phyloP scores from a whole-genome alignment of 2,888 invertebrate genomes.

The Drosophila pseudotakahashii region DNA sequence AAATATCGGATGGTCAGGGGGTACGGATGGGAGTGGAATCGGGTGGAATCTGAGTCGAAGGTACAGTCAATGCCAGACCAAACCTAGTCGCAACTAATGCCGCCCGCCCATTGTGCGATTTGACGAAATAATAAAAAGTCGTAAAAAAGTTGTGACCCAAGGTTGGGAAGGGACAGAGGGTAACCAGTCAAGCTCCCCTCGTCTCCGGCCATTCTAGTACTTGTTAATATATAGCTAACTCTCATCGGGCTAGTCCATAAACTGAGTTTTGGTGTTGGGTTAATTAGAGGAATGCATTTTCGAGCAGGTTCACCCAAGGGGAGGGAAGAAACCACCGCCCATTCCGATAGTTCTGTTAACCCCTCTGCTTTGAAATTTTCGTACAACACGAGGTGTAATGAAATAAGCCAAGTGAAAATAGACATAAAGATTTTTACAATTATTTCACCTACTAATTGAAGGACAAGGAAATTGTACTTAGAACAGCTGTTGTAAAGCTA shows the following conservation, averaged over 20 bases:
- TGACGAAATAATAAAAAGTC: constrained; percentile 75
- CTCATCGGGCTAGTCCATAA: constrained; percentile 42
- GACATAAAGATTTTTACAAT: background rate
- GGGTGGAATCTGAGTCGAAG: constrained; percentile 5
- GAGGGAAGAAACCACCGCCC: constrained; percentile 3
- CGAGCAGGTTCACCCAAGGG: constrained; percentile 6
- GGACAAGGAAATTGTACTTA: background rate
- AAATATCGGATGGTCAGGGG: constrained; percentile 1
- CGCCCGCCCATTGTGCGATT: constrained; percentile 52
- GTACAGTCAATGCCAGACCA: constrained; percentile 36
- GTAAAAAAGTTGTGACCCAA: constrained; percentile 58
- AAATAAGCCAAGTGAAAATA: constrained; percentile 5
- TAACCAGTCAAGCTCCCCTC: constrained; percentile 6
- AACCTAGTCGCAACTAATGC: constrained; percentile 55
- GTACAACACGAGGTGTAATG: background rate
- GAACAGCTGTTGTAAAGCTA: background rate
- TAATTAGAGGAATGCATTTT: constrained; percentile 58
- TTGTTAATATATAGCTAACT: constrained; percentile 36
- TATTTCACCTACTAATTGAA: background rate
- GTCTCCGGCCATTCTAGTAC: constrained; percentile 10
- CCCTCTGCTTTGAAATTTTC: background rate
- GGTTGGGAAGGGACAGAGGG: constrained; percentile 3
- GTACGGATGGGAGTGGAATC: background rate
- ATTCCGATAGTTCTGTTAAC: background rate
- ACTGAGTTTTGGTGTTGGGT: constrained; percentile 54